Evolutionary conservation across 37 sponge, comb jelly and placozoan genomes (phyloP).

Genomic region (Chondrosia reniformis): DNA sequence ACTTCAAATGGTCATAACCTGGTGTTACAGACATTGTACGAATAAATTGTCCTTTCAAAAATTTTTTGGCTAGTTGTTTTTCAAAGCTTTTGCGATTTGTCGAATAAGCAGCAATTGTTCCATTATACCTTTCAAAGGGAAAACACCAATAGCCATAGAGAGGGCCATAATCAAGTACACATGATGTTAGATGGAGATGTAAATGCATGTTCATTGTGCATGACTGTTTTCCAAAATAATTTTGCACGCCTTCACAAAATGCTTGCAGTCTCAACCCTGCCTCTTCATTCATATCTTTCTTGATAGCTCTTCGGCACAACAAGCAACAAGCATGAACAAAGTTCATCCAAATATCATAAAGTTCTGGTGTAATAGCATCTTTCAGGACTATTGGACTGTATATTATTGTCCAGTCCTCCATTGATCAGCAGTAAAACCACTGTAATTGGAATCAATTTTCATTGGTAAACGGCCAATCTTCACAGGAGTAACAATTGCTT

Average conservation of each 20-base stretch:
- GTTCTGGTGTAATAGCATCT: neutral
- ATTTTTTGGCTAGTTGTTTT: slow-evolving; percentile 36
- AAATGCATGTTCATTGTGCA: slow-evolving; percentile 24
- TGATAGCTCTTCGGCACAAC: neutral
- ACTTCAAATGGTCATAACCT: too few species aligned
- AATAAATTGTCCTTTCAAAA: too few species aligned
- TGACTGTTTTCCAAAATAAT: neutral
- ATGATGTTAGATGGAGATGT: slow-evolving; percentile 32
- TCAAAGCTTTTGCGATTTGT: slow-evolving; percentile 36
- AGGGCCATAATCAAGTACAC: slow-evolving; percentile 45
- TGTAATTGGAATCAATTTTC: neutral
- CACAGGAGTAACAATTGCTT: slow-evolving; percentile 3
- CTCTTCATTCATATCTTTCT: too few species aligned
- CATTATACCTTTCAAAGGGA: slow-evolving; percentile 53
- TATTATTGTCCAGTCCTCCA: slow-evolving; percentile 10
- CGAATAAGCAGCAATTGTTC: slow-evolving; percentile 40
- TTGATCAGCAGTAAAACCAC: slow-evolving; percentile 18
- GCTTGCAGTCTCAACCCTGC: neutral
- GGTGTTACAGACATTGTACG: too few species aligned
- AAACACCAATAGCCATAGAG: slow-evolving; percentile 49
- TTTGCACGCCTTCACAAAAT: neutral
- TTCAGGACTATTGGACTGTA: neutral
- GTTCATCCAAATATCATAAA: neutral
- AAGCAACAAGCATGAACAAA: slow-evolving; percentile 4
- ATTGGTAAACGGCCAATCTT: slow-evolving; percentile 3